phyloP scores from a whole-genome alignment of 2,113 vertebrate genomes.

The Lepidothrix coronata region DNA sequence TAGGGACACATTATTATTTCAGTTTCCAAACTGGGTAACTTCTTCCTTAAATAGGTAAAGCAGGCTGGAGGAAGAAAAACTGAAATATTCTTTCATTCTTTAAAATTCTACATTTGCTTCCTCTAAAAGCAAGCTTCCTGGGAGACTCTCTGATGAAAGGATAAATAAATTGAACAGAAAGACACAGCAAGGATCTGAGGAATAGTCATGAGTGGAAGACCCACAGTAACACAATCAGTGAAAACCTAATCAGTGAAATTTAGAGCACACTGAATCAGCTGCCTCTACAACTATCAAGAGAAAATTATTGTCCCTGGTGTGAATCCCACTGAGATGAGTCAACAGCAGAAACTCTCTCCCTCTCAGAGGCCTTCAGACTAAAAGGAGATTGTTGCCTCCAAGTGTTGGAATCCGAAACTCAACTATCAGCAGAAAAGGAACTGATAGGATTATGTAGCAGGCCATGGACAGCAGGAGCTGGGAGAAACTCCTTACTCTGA shows the following conservation, averaged over 20 bases:
- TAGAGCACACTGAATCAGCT: neutral
- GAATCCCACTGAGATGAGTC: neutral
- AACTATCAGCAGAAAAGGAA: too few species aligned
- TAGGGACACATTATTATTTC: neutral
- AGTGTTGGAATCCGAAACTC: too few species aligned
- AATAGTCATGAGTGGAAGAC: neutral
- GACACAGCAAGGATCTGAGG: neutral
- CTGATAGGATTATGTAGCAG: too few species aligned
- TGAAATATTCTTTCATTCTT: neutral
- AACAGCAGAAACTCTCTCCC: neutral
- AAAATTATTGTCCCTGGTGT: neutral
- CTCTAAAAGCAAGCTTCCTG: neutral
- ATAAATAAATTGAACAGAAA: neutral
- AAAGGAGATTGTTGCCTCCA: neutral
- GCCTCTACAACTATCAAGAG: neutral
- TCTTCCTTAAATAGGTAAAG: neutral
- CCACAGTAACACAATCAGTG: neutral
- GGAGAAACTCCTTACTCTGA: too few species aligned
- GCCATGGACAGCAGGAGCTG: too few species aligned
- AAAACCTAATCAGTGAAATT: constrained; percentile 20
- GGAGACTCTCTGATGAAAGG: neutral
- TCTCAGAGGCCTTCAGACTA: neutral
- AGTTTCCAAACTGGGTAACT: neutral
- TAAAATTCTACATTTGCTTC: neutral
- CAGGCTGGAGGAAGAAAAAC: neutral